Evolutionary conservation across 92 coral and sea anemone genomes (phyloP), one percentile per base, ranked within the genome.

Genomic region (Heteractis magnifica): DNA sequence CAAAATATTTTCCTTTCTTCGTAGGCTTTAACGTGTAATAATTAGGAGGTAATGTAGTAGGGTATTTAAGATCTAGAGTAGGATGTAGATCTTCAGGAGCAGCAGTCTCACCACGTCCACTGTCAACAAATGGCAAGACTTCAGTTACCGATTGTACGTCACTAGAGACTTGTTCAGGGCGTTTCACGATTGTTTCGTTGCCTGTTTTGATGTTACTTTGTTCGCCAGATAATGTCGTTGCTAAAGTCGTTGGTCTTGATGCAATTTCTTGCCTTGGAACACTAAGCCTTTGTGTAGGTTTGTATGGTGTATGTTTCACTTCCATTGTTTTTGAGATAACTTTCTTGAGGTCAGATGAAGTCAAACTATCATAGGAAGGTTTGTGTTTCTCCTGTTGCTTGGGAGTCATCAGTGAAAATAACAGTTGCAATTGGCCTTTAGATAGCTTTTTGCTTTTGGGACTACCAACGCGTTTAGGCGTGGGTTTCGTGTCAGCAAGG

Each of bases 321-420:
- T 52, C 52, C 6, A 21, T 18, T 16, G 56, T 55, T 76, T 21
- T 52, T 18, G 65, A 10, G 34, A 21, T 20, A 19, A 14, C 50
- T 10, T 51, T 44, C 49, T 13, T n/a, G 51, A 68, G 84, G 49
- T 68, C 73, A 8, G 73, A 68, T 68, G 73, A 68, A 3, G 50
- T 68, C 73, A 78, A 41, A 21, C 64, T 49, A 15, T 41, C 81
- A 78, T 56, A 8, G 3, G 41, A n/a, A 0, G 20, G 9, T n/a
- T 60, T 56, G 44, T 78, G 81, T n/a, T 51, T 56, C 51, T 55
- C 49, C 70, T 64, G 48, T 3, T 20, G 34, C 44, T 77, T 78
- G 49, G 89, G 92, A 19, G 62, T 84, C 93, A 90, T 90, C 1
- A 90, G 80, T 8, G 81, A 77, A 56, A 90, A 87, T 9, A 90